Evolutionary conservation across 2,797 vertebrate genomes (phyloP).

Genomic region (Cryptoblepharus egeriae): DNA sequence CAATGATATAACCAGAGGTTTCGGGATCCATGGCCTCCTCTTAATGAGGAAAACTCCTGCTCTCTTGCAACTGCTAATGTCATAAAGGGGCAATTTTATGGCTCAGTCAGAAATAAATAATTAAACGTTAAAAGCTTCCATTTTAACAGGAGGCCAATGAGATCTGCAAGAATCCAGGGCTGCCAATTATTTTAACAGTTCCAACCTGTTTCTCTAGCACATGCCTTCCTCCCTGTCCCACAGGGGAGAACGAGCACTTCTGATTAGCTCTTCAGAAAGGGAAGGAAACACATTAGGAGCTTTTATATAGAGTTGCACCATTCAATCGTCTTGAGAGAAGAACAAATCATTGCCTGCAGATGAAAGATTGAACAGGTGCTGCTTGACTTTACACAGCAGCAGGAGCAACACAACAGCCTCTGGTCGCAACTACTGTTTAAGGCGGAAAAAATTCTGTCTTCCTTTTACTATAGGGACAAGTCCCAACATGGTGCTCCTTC

Average conservation of each 20-base stretch:
- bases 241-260: conserved; percentile 57
- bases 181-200: conserved; percentile 72
- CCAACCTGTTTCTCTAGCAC: conserved; percentile 65
- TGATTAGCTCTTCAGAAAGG: conserved; percentile 72
- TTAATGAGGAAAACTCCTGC: conserved; percentile 71
- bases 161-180: conserved; percentile 51
- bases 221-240: conserved; percentile 53
- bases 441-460: conserved; percentile 56
- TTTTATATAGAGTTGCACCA: conserved; percentile 67
- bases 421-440: conserved; percentile 15
- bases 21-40: conserved; percentile 17
- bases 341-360: conserved; percentile 25
- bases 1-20: conserved; percentile 51
- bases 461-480: conserved; percentile 15
- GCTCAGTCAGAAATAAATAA: conserved; percentile 66
- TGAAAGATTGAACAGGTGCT: conserved; percentile 75
- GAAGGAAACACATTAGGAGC: conserved; percentile 71
- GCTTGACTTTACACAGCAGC: conserved; percentile 64
- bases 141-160: conserved; percentile 64
- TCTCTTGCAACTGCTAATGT: conserved; percentile 64
- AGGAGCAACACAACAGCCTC: conserved; percentile 35
- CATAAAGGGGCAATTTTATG: conserved; percentile 67
- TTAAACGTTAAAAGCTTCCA: conserved; percentile 48
- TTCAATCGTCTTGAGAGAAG: conserved; percentile 63
- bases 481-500: neutral